phyloP scores from a whole-genome alignment of 2,888 invertebrate species.

The Pammene aurita region DNA sequence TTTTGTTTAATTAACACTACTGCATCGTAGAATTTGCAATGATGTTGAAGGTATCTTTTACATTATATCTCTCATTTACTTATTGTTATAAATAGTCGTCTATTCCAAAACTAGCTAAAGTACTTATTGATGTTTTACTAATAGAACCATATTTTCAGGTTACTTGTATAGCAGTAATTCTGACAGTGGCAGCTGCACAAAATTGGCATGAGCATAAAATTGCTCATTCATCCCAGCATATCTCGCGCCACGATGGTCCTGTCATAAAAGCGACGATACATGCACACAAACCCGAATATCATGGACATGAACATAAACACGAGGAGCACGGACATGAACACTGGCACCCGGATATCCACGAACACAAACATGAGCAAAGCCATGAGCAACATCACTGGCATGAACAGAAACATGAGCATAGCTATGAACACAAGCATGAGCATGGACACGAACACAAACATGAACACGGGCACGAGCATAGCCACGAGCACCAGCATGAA shows the following conservation, averaged over 20 bases:
- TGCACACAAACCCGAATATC: constrained; percentile 45
- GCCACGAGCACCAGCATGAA: constrained; percentile 13
- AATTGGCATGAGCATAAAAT: constrained; percentile 57
- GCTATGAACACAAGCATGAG: constrained; percentile 52
- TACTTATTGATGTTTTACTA: too few species aligned
- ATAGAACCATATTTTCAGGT: constrained; percentile 32
- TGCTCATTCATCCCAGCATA: constrained; percentile 49
- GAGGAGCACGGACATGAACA: constrained; percentile 8
- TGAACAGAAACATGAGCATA: constrained; percentile 17
- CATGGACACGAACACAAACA: constrained; percentile 33
- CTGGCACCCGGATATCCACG: constrained; percentile 1
- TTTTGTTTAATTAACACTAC: constrained; percentile 38
- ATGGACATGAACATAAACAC: constrained; percentile 6
- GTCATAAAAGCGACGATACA: constrained; percentile 26
- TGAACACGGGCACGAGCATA: constrained; percentile 2
- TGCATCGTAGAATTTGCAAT: neutral
- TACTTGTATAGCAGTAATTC: constrained; percentile 39
- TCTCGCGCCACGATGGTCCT: constrained; percentile 48
- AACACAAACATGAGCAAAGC: neutral
- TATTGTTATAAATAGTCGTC: neutral
- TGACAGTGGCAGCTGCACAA: constrained; percentile 33
- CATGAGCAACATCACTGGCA: constrained; percentile 14
- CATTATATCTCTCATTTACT: neutral
- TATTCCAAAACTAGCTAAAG: too few species aligned
- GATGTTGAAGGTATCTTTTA: constrained; percentile 8